A percentile compares a stretch with the other conserved stretches of the same genome.
phyloP scores from a whole-genome alignment of 2,113 vertebrate species.

The Riparia riparia region DNA sequence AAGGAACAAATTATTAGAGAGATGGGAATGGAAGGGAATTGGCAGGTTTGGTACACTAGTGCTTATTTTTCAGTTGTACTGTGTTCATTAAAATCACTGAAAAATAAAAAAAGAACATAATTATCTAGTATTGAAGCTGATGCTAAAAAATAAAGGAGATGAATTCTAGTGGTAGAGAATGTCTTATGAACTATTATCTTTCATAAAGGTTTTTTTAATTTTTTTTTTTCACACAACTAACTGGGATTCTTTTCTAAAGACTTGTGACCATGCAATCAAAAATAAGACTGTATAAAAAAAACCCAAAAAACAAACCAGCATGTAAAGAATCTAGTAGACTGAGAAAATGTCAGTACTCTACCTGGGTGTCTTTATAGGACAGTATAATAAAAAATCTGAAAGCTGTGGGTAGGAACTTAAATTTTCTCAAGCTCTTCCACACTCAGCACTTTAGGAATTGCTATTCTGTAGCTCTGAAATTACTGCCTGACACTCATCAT shows the following conservation, averaged over 20 bases:
- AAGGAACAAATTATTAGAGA: slow-evolving; percentile 63
- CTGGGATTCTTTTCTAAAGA: background rate
- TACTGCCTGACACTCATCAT: slow-evolving; percentile 1
- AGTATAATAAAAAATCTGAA: background rate
- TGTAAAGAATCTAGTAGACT: background rate
- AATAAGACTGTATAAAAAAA: background rate
- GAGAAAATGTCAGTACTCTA: background rate
- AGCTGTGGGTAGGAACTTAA: background rate
- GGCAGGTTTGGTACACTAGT: background rate
- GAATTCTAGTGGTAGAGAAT: background rate
- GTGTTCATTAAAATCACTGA: background rate
- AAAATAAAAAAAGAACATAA: background rate
- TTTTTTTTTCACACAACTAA: background rate
- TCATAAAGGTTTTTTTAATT: background rate
- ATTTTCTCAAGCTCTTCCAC: background rate
- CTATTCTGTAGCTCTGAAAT: background rate
- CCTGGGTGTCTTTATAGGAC: background rate
- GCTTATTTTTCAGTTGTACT: background rate
- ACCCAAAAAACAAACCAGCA: background rate
- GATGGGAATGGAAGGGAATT: slow-evolving; percentile 27
- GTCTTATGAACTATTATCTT: background rate
- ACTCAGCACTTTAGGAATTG: background rate
- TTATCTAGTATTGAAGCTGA: background rate
- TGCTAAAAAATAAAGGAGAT: background rate
- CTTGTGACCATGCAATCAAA: background rate